A percentile compares a stretch with the other conserved stretches of the same genome.
phyloP scores from a whole-genome alignment of 2,888 invertebrate genomes.

The Cancer borealis region DNA sequence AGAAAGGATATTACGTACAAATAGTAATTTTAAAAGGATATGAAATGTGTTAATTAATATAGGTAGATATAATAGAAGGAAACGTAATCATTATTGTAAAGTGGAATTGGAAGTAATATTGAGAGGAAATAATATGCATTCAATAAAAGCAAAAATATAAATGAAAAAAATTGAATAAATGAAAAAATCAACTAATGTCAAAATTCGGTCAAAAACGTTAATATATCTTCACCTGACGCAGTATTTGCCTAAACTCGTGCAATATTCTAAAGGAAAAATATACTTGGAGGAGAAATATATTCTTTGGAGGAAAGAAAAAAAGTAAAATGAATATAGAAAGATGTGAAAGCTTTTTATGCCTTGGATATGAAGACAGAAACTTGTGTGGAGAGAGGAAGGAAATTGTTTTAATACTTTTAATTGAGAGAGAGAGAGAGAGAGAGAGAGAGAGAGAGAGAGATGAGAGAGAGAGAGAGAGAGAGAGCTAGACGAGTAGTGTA shows the following conservation, averaged over 20 bases:
- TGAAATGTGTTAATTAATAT: no score
- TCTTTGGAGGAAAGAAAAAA: no score
- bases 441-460: constrained; percentile 20
- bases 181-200: not conserved
- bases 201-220: not conserved
- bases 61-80: not conserved
- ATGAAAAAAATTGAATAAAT: not conserved
- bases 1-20: no score
- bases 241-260: no score
- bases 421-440: constrained; percentile 1
- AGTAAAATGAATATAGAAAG: no score
- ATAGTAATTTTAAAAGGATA: no score
- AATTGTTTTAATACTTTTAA: no score
- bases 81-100: not conserved
- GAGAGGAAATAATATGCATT: no score
- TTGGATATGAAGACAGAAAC: not conserved
- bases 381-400: not conserved
- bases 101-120: not conserved
- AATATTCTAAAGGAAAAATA: no score
- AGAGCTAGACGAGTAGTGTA: not conserved
- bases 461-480: no score
- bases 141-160: not conserved
- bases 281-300: no score
- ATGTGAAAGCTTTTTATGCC: no score
- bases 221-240: not conserved